phyloP scores from a whole-genome alignment of 2,797 vertebrate genomes.

The Parauchenoglanis ngamensis region DNA sequence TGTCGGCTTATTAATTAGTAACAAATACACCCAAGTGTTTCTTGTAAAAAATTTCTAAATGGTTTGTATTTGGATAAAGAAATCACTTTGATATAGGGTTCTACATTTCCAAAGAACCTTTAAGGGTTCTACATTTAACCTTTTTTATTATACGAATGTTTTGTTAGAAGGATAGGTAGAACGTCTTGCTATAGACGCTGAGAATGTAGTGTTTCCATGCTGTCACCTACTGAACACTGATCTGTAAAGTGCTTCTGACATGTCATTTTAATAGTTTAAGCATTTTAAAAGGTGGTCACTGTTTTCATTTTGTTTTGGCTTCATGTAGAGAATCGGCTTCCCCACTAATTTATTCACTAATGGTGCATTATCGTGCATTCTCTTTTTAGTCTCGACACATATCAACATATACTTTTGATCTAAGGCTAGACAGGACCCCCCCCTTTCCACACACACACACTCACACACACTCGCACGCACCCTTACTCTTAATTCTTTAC shows the following conservation, averaged over 20 bases:
- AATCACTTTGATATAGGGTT: too few species aligned
- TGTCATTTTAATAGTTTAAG: not conserved
- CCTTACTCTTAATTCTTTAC: not conserved
- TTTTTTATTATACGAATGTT: not conserved
- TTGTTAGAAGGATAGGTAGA: not conserved
- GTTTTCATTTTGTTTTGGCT: not conserved
- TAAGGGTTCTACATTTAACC: not conserved
- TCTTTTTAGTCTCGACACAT: not conserved
- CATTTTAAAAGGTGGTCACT: not conserved
- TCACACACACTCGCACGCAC: constrained; percentile 4
- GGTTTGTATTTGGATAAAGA: too few species aligned
- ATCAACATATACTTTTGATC: not conserved
- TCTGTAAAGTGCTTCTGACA: not conserved
- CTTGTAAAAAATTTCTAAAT: not conserved
- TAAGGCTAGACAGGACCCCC: not conserved
- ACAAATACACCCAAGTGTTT: not conserved
- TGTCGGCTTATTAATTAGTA: not conserved
- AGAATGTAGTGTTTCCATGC: not conserved
- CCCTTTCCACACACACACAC: not conserved
- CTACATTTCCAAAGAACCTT: not conserved
- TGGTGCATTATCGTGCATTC: not conserved
- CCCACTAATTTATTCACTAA: not conserved
- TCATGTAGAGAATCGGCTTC: not conserved
- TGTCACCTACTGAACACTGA: not conserved
- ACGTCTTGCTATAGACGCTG: not conserved